Evolutionary conservation across 2,888 invertebrate genomes (phyloP).

Genomic region (Timandra comae): DNA sequence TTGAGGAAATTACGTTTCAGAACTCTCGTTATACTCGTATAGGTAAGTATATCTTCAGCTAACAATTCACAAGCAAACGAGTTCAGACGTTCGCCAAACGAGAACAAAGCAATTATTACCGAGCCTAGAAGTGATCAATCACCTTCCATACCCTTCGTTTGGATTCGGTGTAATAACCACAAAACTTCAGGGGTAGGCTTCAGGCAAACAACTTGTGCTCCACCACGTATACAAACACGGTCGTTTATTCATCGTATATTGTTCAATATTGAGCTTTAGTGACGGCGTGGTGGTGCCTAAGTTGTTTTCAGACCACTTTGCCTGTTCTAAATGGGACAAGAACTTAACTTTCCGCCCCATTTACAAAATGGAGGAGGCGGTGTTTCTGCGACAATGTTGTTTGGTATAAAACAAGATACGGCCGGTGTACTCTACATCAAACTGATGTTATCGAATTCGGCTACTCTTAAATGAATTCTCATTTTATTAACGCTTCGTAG

Average conservation of each 20-base stretch:
- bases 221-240: no score
- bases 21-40: no score
- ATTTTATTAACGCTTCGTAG: no score
- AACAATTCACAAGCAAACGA: constrained; percentile 1
- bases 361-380: constrained; percentile 12
- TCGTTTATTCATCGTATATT: no score
- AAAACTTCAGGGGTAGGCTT: constrained; percentile 3
- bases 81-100: background rate
- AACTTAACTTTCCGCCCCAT: constrained; percentile 21
- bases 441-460: background rate
- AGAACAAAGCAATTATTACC: constrained; percentile 6
- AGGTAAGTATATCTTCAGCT: no score
- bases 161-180: constrained; percentile 10
- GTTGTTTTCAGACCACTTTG: constrained; percentile 5
- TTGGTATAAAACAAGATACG: constrained; percentile 12
- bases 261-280: no score
- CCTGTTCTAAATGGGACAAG: constrained; percentile 17
- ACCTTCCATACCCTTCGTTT: constrained; percentile 7
- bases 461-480: no score
- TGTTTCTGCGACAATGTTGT: constrained; percentile 7
- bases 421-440: constrained; percentile 9
- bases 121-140: constrained; percentile 14
- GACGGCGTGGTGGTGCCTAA: no score
- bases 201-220: background rate
- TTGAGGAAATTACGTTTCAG: background rate